Evolutionary conservation across 1,140 invertebrate species (phyloP), one percentile per base, ranked within the genome.

Genomic region (Muscidifurax raptorellus): DNA sequence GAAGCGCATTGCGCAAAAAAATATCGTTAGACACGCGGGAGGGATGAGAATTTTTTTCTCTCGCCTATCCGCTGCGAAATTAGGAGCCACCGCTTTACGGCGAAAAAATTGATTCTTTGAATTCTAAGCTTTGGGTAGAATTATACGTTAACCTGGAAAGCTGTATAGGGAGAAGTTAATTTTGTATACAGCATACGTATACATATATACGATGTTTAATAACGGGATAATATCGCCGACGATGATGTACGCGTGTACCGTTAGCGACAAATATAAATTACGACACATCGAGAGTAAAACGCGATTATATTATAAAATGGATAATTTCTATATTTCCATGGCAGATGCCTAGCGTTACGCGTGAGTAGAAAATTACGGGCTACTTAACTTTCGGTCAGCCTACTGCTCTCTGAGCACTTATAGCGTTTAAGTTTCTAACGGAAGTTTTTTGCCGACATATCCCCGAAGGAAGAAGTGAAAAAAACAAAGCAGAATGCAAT

Each of bases 1-100:
- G 84, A 85, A 85, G 84, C 84, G 84, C 74, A 74, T 82, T 85
- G 84, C 84, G 79, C 80, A 85, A 85, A 84, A 32, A 85, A 85
- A 85, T 76, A 40, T 80, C 27, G 83, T 72, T 74, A 75, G 77
- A 74, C 12, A 9, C 66, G 13, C 40, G 18, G 30, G 30, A n/a
- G 27, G 25, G 66, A 64, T 36, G 27, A 72, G 36, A 18, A 7
- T 74, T 47, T 67, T 44, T 47, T 75, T 59, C n/a, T 47, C n/a
- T 72, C 40, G 1, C 44, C 13, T 15, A 44, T 28, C 0, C 52
- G 13, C 6, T 78, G 66, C 78, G n/a, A 83, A 80, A 84, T 84
- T 84, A 67, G 22, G 27, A 74, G 15, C 7, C 59, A 0, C 4
- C 13, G 6, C 22, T 40, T 79, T 13, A 3, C 2, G 0, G 67